Evolutionary conservation across 2,797 vertebrate genomes (phyloP).

Genomic region (Alectoris magna): DNA sequence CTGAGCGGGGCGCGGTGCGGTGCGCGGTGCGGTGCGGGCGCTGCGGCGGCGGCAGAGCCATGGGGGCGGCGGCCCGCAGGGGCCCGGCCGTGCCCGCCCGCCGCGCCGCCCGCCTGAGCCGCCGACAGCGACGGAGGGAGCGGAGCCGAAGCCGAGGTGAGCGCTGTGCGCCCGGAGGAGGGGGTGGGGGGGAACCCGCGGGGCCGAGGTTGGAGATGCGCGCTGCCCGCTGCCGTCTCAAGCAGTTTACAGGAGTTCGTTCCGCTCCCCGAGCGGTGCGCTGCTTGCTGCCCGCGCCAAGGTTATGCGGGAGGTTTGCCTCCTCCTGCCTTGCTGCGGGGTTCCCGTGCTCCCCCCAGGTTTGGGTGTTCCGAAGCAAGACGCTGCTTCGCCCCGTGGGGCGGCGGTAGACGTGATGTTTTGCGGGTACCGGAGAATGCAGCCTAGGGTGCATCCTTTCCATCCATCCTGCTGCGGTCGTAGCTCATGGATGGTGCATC

Average conservation of each 20-base stretch:
- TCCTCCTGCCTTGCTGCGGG: background rate
- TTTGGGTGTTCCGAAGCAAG: background rate
- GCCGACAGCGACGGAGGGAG: background rate
- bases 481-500: rapidly evolving
- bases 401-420: too few relatives aligned
- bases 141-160: background rate
- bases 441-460: background rate
- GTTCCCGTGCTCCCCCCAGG: background rate
- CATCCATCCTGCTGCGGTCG: background rate
- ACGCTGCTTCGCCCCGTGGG: background rate
- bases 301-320: background rate
- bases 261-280: background rate
- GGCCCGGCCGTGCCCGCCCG: slow-evolving; percentile 19
- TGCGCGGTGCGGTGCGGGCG: too few relatives aligned
- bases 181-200: too few relatives aligned
- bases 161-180: background rate
- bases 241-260: background rate
- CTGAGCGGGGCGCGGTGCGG: background rate
- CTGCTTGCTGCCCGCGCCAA: background rate
- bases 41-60: background rate
- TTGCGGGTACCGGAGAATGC: background rate
- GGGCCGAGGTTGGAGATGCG: background rate
- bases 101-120: slow-evolving; percentile 8
- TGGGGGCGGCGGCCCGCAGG: slow-evolving; percentile 24
- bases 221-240: background rate